Base-by-base conservation (phyloP, 2,888 invertebrate genomes). In the Acanthosoma haemorrhoidale region DNA sequence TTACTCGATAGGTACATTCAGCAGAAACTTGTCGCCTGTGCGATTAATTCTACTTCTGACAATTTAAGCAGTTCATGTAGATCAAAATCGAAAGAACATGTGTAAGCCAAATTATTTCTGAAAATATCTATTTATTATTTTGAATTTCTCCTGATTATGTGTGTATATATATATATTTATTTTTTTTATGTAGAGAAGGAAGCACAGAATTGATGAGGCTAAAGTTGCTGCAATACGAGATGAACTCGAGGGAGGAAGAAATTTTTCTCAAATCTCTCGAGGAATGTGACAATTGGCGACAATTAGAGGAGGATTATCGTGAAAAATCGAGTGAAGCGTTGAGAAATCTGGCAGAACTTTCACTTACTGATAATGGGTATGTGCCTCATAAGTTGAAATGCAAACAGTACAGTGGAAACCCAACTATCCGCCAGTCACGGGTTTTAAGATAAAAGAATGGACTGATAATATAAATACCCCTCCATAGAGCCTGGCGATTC, bases 21-120 rank as follows among this genome's bases (percentile, higher is more conserved):
- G 25, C 51, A 51, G 51, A 51, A 51, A n/a, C 51, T 51, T 51
- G 51, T 51, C n/a, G 25, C 21, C n/a, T 51, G 51, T 51, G 51
- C 51, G 4, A 51, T 51, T 21, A 51, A 51, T 25, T 51, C 51
- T 18, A 25, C 51, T 5, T 25, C 51, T 25, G 2, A 21, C 4
- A 13, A 25, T 29, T 51, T 51, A 25, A 51, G 25, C 25, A 51
- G 29, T 51, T 51, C 51, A 6, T 51, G n/a, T n/a, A 51, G 51
- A 29, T 25, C 29, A n/a, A n/a, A n/a, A n/a, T n/a, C n/a, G n/a
- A 51, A 51, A 51, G 29, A 51, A 51, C 21, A 21, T n/a, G n/a
- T n/a, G n/a, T 3, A 51, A 25, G n/a, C 29, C 51, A 25, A n/a
- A n/a, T n/a, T n/a, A n/a, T n/a, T n/a, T n/a, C n/a, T n/a, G n/a